Percentiles rank a stretch among this genome's conserved stretches.
Evolutionary conservation across 2,113 vertebrate genomes (phyloP).

Genomic region (Tinamus guttatus): DNA sequence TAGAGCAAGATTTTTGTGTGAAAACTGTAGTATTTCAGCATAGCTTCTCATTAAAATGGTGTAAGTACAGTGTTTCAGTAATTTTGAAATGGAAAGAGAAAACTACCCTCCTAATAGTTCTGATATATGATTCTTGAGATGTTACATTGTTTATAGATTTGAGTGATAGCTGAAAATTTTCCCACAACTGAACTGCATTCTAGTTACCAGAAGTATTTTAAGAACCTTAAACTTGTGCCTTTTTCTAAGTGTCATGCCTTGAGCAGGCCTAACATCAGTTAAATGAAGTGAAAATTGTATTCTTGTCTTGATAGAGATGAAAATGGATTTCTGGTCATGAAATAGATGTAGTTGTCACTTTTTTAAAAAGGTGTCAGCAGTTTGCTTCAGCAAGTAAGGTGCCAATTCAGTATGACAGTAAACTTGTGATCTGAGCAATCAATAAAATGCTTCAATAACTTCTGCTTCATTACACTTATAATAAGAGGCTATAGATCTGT

Average conservation of each 20-base stretch:
- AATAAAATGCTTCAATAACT: conserved; percentile 94
- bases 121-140: conserved; percentile 44
- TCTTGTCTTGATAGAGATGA: conserved; percentile 95
- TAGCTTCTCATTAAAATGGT: conserved; percentile 39
- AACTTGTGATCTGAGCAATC: conserved; percentile 94
- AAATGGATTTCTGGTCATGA: conserved; percentile 96
- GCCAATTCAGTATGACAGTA: conserved; percentile 93
- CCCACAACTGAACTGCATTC: conserved; percentile 77
- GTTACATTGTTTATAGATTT: conserved; percentile 59
- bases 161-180: conserved; percentile 50
- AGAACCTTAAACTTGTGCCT: conserved; percentile 86
- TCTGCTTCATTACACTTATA: conserved; percentile 94
- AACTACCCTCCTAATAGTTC: conserved; percentile 17
- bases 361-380: conserved; percentile 95
- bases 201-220: conserved; percentile 84
- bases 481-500: conserved; percentile 92
- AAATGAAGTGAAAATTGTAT: conserved; percentile 98
- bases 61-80: conserved; percentile 5
- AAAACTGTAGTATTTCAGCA: not conserved
- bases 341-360: conserved; percentile 96
- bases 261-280: conserved; percentile 89
- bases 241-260: conserved; percentile 85
- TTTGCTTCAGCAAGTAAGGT: conserved; percentile 92
- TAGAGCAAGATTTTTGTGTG: not conserved
- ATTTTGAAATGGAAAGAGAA: conserved; percentile 50